Conservation (phyloP, 2,888 invertebrate species). For the Ormia ochracea region DNA sequence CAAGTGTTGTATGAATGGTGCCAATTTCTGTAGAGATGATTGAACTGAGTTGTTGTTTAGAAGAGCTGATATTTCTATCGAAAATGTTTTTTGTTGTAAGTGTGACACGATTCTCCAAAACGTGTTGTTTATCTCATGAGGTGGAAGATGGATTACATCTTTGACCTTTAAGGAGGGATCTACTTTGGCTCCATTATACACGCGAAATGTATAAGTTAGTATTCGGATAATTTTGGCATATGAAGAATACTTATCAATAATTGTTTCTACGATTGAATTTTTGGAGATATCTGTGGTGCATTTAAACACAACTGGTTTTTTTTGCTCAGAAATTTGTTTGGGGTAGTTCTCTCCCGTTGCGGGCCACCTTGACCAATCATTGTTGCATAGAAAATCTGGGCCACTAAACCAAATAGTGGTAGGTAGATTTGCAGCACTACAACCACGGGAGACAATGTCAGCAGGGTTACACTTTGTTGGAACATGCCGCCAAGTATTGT, state of each 20-base stretch:
- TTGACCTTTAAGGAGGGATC: not conserved
- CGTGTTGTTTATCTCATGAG: not conserved
- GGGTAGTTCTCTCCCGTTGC: no score
- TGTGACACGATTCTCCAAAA: not conserved
- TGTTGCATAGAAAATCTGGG: slow-evolving; percentile 16
- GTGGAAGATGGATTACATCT: not conserved
- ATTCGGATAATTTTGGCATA: not conserved
- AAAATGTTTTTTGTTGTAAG: not conserved
- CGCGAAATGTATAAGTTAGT: not conserved
- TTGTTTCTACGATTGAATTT: not conserved
- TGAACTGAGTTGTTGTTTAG: not conserved
- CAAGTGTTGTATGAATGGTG: not conserved
- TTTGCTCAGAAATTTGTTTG: not conserved
- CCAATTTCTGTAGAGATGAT: not conserved
- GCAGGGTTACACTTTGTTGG: not conserved
- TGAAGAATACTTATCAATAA: not conserved
- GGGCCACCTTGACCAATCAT: not conserved
- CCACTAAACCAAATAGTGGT: slow-evolving; percentile 50
- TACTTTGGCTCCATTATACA: not conserved
- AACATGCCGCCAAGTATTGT: slow-evolving; percentile 9
- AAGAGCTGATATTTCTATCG: not conserved
- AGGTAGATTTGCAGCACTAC: not conserved
- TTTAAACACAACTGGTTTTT: not conserved
- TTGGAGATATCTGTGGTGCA: not conserved
- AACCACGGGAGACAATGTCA: not conserved